These are phyloP conservation scores for Volucella inanis DNA, from an alignment of 2,888 invertebrate species.

Conservation along the genomic window DNA sequence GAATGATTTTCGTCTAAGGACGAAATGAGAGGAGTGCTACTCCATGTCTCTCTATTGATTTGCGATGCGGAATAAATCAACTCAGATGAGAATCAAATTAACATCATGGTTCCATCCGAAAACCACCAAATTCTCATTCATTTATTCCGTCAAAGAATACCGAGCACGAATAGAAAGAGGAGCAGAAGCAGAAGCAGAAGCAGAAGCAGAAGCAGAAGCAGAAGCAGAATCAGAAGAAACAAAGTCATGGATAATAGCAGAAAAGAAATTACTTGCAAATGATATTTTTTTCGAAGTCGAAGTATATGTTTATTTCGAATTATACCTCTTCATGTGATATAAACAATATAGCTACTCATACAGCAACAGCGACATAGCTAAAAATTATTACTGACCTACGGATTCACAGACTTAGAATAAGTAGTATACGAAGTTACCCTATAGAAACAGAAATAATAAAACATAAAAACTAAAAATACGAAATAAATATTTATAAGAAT, in stretches of 20 bases:
- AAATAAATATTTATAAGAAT: conserved; percentile 69
- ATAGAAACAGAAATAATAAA: not conserved
- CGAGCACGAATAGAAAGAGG: too few species aligned
- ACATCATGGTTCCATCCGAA: conserved; percentile 54
- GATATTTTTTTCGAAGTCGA: conserved; percentile 26
- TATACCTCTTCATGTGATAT: conserved; percentile 23
- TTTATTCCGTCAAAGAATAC: conserved; percentile 38
- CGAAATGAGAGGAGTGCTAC: not conserved
- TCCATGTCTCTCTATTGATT: conserved; percentile 32
- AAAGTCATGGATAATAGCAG: too few species aligned
- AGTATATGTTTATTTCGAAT: conserved; percentile 63
- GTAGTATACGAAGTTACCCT: not conserved
- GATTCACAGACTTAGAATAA: not conserved
- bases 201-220: not conserved
- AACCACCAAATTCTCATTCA: conserved; percentile 62
- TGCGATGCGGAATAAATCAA: conserved; percentile 61
- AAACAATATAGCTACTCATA: too few species aligned
- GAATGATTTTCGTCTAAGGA: conserved; percentile 5
- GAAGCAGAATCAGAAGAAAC: not conserved
- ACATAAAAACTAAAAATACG: conserved; percentile 60
- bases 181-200: not conserved
- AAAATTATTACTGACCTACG: conserved; percentile 51
- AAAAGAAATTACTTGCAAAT: conserved; percentile 46
- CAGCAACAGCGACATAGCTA: conserved; percentile 10
- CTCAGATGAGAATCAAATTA: conserved; percentile 65